These are phyloP conservation scores for Rhabditoides inermis DNA, from an alignment of 2,888 invertebrate species.

Conservation along the genomic window DNA sequence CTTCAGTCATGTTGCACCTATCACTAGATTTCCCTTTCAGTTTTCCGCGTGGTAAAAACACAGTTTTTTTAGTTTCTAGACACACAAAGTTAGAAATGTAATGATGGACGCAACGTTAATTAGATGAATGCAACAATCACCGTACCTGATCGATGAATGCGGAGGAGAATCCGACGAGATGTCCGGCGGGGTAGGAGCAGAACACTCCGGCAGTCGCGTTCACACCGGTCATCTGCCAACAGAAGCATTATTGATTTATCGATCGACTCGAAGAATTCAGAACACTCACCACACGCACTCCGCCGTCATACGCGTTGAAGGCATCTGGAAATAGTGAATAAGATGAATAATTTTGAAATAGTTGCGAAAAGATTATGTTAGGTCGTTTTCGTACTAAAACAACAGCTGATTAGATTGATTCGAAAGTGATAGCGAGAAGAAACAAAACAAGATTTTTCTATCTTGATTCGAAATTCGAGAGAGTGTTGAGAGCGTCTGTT, in stretches of 20 bases:
- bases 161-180: slow-evolving; percentile 17
- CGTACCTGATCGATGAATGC: slow-evolving; percentile 38
- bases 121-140: too few relatives aligned
- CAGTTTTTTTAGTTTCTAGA: too few relatives aligned
- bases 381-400: too few relatives aligned
- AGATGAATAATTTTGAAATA: background rate
- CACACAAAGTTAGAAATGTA: background rate
- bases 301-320: slow-evolving; percentile 32
- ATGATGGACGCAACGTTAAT: background rate
- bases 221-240: too few relatives aligned
- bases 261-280: too few relatives aligned
- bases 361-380: too few relatives aligned
- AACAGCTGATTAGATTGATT: background rate
- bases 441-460: too few relatives aligned
- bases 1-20: too few relatives aligned
- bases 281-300: slow-evolving; percentile 21
- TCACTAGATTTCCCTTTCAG: background rate
- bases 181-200: slow-evolving; percentile 33
- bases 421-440: background rate
- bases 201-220: slow-evolving; percentile 36
- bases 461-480: too few relatives aligned
- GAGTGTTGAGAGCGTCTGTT: too few relatives aligned
- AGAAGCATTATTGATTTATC: too few relatives aligned
- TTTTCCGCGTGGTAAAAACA: too few relatives aligned
- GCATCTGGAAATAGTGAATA: slow-evolving; percentile 22